Percentiles rank a stretch among this genome's conserved stretches.
These are phyloP conservation scores for Trichonephila clavata DNA, from an alignment of 1,140 invertebrate genomes.

Conservation along the genomic window DNA sequence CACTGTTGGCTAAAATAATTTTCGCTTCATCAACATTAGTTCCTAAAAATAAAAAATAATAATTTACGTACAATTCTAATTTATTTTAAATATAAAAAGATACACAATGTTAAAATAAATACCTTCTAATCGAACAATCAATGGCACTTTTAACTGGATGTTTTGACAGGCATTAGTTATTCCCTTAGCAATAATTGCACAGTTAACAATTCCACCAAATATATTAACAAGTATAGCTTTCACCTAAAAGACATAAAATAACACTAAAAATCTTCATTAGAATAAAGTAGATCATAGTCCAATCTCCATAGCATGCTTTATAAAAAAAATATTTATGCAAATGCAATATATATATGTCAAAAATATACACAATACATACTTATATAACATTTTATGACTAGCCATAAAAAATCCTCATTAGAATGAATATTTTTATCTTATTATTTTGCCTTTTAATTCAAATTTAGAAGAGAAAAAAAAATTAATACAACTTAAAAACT, in stretches of 20 bases:
- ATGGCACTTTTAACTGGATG: constrained; percentile 90
- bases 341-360: too few species aligned
- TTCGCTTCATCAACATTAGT: constrained; percentile 88
- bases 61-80: background rate
- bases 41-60: constrained; percentile 80
- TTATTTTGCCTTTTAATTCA: too few species aligned
- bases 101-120: constrained; percentile 79
- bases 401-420: too few species aligned
- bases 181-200: constrained; percentile 97
- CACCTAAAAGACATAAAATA: constrained; percentile 83
- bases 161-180: constrained; percentile 93
- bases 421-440: too few species aligned
- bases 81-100: background rate
- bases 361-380: too few species aligned
- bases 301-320: background rate
- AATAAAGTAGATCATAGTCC: too few species aligned
- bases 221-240: constrained; percentile 98
- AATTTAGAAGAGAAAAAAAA: too few species aligned
- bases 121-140: constrained; percentile 97
- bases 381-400: too few species aligned
- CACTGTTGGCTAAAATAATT: constrained; percentile 89
- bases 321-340: background rate
- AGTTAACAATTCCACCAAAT: constrained; percentile 99
- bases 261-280: background rate
- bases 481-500: too few species aligned